Percentiles rank a stretch among this genome's conserved stretches.
phyloP scores from a whole-genome alignment of 2,888 invertebrate species.

The Drosophila setosimentum region DNA sequence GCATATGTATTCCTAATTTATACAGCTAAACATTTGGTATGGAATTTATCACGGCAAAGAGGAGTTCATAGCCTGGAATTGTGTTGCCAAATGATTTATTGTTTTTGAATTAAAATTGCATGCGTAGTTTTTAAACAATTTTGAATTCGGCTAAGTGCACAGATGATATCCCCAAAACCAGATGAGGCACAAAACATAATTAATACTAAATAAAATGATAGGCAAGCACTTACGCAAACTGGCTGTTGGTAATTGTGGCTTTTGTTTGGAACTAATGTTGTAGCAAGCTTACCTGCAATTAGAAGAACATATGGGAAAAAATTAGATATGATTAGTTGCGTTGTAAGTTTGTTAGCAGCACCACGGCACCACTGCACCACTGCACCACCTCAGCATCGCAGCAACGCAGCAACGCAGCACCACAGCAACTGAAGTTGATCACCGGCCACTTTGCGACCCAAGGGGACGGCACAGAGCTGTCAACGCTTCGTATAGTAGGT shows the following conservation, averaged over 20 bases:
- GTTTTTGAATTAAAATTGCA: slow-evolving; percentile 63
- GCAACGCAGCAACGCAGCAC: neutral
- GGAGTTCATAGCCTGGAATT: neutral
- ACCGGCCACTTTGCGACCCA: slow-evolving; percentile 24
- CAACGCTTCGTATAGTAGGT: slow-evolving; percentile 48
- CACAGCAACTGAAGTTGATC: slow-evolving; percentile 37
- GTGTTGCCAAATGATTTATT: slow-evolving; percentile 62
- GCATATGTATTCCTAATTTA: slow-evolving; percentile 36
- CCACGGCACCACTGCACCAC: neutral
- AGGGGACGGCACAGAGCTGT: slow-evolving; percentile 47
- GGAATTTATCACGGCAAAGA: slow-evolving; percentile 9
- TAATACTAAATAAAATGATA: slow-evolving; percentile 76
- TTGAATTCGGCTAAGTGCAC: slow-evolving; percentile 61
- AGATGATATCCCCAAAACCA: slow-evolving; percentile 15
- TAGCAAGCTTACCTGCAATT: slow-evolving; percentile 78
- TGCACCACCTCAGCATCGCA: neutral
- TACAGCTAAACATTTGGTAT: slow-evolving; percentile 55
- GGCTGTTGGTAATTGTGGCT: slow-evolving; percentile 31
- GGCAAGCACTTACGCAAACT: slow-evolving; percentile 71
- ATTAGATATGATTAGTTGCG: slow-evolving; percentile 43
- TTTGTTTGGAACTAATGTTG: slow-evolving; percentile 32
- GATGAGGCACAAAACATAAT: slow-evolving; percentile 36
- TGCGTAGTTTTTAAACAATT: slow-evolving; percentile 31
- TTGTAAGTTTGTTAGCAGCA: slow-evolving; percentile 26
- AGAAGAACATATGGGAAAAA: slow-evolving; percentile 65